Conservation (phyloP, 1,140 invertebrate species). For the Prorops nasuta region DNA sequence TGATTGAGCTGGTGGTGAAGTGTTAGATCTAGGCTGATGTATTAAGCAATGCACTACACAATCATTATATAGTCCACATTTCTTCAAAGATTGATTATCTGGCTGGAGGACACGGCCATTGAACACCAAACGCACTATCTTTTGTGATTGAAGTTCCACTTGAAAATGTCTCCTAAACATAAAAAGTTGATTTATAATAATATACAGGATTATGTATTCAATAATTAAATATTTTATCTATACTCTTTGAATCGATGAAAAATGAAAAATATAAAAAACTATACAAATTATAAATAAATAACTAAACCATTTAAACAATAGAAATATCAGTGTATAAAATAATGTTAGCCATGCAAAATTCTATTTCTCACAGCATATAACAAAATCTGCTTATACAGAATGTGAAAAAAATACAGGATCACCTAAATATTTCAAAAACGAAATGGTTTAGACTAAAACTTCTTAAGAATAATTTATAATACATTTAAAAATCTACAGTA, state of each 20-base stretch:
- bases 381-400: no score
- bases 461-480: no score
- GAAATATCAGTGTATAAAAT: no score
- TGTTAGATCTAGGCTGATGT: conserved; percentile 57
- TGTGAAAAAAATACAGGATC: no score
- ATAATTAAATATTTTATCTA: neutral
- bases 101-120: conserved; percentile 81
- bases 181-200: conserved; percentile 26
- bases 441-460: no score
- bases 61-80: conserved; percentile 79
- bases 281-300: conserved; percentile 1
- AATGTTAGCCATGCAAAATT: no score
- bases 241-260: neutral
- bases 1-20: conserved; percentile 25
- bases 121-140: conserved; percentile 81
- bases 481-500: no score
- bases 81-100: conserved; percentile 72
- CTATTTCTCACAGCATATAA: no score
- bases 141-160: conserved; percentile 71
- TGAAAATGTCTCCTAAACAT: conserved; percentile 78
- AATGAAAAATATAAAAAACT: conserved; percentile 2
- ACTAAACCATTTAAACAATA: no score
- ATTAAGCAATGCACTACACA: conserved; percentile 87
- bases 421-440: no score
- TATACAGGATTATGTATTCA: no score